Evolutionary conservation across 2,888 invertebrate genomes (phyloP), one percentile per base, ranked within the genome.

Genomic region (Harpalus rubripes): DNA sequence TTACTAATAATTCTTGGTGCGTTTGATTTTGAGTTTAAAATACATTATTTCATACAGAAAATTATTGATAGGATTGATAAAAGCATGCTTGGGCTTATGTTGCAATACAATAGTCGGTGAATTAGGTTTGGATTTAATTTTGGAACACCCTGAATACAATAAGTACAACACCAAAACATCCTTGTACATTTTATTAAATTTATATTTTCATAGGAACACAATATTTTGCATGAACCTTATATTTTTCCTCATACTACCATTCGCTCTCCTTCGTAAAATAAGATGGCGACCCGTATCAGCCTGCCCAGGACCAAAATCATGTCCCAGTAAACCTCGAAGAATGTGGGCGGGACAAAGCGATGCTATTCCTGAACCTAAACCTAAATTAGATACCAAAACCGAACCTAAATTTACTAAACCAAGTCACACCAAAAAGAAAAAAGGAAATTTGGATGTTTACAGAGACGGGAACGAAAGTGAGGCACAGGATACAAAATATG

Each of bases 211-310:
- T 44, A 92, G 92, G 86, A 90, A 89, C 86, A 88, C 90, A 0
- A 91, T 92, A 87, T 92, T 92, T 87, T 90, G 91, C 86, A 88
- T 92, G 78, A 92, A 92, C 86, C 85, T 91, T 2, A 89, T 91
- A 86, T 92, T 92, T 86, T 92, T 92, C 88, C 87, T 92, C 86
- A 90, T 91, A 3, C 91, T 90, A 86, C 92, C 92, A 1, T 87
- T 84, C 59, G 84, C 56, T 61, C 22, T 80, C n/a, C 16, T 41
- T 8, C 61, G 80, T 7, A 41, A 59, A 39, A 18, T 61, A 16
- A 52, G 12, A 52, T 52, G 44, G 44, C 8, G 59, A 6, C 8
- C 58, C 1, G 39, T n/a, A 39, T 56, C 56, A 7, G 4, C 26
- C 10, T 22, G 10, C 1, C 6, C 26, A 2, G n/a, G 7, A 41